These are phyloP conservation scores for Lypha dubia DNA, from an alignment of 2,888 invertebrate genomes.

Conservation along the genomic window DNA sequence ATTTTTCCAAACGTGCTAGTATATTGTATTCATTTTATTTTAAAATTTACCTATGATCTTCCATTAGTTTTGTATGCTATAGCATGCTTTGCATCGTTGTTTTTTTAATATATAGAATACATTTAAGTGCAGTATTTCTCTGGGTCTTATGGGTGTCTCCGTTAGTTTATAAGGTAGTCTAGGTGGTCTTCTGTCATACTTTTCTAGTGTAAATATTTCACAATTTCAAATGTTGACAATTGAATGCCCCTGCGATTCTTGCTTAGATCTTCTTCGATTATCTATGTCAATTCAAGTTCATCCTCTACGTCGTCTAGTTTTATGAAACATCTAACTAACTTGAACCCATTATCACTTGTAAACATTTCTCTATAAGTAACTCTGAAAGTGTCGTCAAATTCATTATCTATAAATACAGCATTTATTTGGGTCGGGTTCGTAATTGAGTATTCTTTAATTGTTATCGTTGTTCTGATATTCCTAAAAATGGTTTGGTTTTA, in stretches of 20 bases:
- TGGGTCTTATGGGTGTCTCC: neutral
- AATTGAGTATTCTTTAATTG: neutral
- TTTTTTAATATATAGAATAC: neutral
- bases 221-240: neutral
- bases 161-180: slow-evolving; percentile 6
- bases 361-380: neutral
- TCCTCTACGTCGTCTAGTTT: neutral
- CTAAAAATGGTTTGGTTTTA: slow-evolving; percentile 5
- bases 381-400: neutral
- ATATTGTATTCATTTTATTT: too few relatives aligned
- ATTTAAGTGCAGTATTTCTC: slow-evolving; percentile 5
- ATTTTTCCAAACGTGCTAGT: too few relatives aligned
- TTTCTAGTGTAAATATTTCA: neutral
- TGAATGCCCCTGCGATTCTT: neutral
- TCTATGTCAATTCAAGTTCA: neutral
- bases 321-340: neutral
- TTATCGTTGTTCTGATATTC: neutral
- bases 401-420: neutral
- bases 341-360: neutral
- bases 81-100: neutral
- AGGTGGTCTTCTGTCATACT: slow-evolving; percentile 5
- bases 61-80: slow-evolving; percentile 5
- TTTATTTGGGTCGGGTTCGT: neutral
- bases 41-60: too few relatives aligned
- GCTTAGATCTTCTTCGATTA: neutral